Evolutionary conservation across 2,797 vertebrate genomes (phyloP), one percentile per base, ranked within the genome.

Genomic region (Ptychobarbus kaznakovi): DNA sequence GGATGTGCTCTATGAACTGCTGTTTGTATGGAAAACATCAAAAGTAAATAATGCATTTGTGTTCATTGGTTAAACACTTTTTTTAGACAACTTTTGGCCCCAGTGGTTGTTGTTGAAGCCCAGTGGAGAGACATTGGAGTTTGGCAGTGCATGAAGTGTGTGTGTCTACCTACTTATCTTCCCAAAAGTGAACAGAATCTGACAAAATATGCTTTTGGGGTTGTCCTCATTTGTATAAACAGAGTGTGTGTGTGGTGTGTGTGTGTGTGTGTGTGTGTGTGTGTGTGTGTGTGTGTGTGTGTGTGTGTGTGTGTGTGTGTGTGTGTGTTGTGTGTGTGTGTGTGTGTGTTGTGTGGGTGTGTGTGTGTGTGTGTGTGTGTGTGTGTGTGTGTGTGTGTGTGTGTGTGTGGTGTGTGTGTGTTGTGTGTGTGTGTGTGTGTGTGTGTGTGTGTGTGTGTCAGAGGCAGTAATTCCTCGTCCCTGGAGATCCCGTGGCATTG

Each of bases 231-330:
- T 61, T 61, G 56, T n/a, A 61, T n/a, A 61, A 61, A 61, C 22
- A 25, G n/a, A 11, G 10, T 15, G 38, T 12, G 68, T 38, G n/a
- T n/a, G n/a, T n/a, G n/a, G n/a, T 63, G 25, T 15, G 6, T 49
- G 11, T 82, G 53, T 38, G 72, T 53, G 82, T 76, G 76, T 56
- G 51, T 76, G 38, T 77, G 63, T 81, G 51, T 35, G n/a, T 63
- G 25, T 15, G 6, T 49, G 11, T 82, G 53, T 38, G 72, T 53
- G 82, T 76, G 76, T 56, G 51, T 76, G 38, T 77, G 63, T 81
- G 51, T 35, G n/a, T 63, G 25, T 15, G 6, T 49, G 11, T 82
- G 53, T 38, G 72, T 53, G 82, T 76, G 76, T 56, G 51, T 76
- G 38, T 77, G 63, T 81, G 51, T 35, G n/a, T n/a, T 63, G 25